A percentile compares a stretch with the other conserved stretches of the same genome.
Evolutionary conservation across 2,797 vertebrate species (phyloP).

Genomic region (Xenopus petersii): DNA sequence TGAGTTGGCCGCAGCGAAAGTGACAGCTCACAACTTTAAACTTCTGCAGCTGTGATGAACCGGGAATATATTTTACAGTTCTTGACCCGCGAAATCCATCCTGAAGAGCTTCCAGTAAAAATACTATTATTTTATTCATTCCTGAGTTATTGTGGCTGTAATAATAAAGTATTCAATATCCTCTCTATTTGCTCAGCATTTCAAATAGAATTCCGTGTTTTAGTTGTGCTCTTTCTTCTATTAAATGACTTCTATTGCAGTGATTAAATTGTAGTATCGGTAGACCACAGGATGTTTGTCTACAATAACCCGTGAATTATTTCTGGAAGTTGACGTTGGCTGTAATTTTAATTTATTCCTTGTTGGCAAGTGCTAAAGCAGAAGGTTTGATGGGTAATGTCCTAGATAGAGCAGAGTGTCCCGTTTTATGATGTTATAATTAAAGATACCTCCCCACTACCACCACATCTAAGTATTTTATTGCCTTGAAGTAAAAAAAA

Average conservation of each 20-base stretch:
- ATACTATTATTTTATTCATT: slow-evolving; percentile 38
- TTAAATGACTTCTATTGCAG: slow-evolving; percentile 31
- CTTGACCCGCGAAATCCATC: slow-evolving; percentile 31
- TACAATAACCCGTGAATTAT: slow-evolving; percentile 15
- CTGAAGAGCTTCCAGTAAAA: slow-evolving; percentile 33
- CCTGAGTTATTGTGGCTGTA: slow-evolving; percentile 37
- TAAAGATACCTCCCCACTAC: neutral
- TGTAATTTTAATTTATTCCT: slow-evolving; percentile 9
- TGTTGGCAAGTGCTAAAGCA: neutral
- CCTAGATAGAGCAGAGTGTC: neutral
- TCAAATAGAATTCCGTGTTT: slow-evolving; percentile 11
- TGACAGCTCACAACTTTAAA: slow-evolving; percentile 60
- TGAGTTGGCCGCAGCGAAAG: slow-evolving; percentile 55
- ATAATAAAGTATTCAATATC: slow-evolving; percentile 43
- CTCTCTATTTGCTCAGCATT: slow-evolving; percentile 30
- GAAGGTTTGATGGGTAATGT: neutral
- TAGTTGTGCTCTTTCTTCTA: slow-evolving; percentile 14
- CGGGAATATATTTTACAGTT: slow-evolving; percentile 47
- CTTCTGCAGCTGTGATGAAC: slow-evolving; percentile 55
- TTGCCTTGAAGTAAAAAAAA: neutral
- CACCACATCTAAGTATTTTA: neutral
- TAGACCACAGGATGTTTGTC: slow-evolving; percentile 14
- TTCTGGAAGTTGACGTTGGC: slow-evolving; percentile 1
- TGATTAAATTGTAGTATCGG: slow-evolving; percentile 16
- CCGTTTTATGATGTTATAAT: neutral